phyloP scores from a whole-genome alignment of 2,113 vertebrate species.

The Lucifuga dentata region DNA sequence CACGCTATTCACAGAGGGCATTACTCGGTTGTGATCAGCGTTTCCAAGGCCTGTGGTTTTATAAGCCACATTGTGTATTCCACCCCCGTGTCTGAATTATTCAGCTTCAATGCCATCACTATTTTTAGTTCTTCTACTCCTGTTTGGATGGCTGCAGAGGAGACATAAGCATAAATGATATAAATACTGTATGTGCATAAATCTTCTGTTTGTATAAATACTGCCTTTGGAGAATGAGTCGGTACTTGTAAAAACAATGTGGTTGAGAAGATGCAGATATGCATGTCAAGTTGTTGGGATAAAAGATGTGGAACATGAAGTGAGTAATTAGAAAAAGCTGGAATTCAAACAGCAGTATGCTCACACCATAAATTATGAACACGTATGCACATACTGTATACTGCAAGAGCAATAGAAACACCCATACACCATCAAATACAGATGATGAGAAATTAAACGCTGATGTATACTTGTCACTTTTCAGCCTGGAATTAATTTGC shows the following conservation, averaged over 20 bases:
- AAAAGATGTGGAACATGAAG: constrained; percentile 10
- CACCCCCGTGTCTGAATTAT: constrained; percentile 69
- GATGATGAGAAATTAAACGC: constrained; percentile 18
- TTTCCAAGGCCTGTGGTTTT: constrained; percentile 26
- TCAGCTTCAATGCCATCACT: constrained; percentile 68
- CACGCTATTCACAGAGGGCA: background rate
- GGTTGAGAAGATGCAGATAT: background rate
- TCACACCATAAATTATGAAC: background rate
- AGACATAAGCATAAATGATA: constrained; percentile 11
- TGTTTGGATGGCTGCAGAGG: constrained; percentile 53
- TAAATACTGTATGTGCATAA: constrained; percentile 1
- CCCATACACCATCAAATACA: background rate
- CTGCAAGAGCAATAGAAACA: background rate
- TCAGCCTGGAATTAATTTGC: constrained; percentile 48
- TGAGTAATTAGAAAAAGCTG: constrained; percentile 26
- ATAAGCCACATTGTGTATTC: constrained; percentile 57
- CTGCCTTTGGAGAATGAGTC: too few species aligned
- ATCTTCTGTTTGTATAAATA: too few species aligned
- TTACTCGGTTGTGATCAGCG: constrained; percentile 21
- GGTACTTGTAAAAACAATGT: background rate
- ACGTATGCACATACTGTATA: background rate
- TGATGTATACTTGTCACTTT: constrained; percentile 32
- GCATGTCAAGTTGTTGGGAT: background rate
- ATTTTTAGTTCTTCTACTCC: constrained; percentile 67
- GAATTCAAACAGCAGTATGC: constrained; percentile 5